phyloP scores from a whole-genome alignment of 2,888 invertebrate genomes.

The Eupithecia abbreviata region DNA sequence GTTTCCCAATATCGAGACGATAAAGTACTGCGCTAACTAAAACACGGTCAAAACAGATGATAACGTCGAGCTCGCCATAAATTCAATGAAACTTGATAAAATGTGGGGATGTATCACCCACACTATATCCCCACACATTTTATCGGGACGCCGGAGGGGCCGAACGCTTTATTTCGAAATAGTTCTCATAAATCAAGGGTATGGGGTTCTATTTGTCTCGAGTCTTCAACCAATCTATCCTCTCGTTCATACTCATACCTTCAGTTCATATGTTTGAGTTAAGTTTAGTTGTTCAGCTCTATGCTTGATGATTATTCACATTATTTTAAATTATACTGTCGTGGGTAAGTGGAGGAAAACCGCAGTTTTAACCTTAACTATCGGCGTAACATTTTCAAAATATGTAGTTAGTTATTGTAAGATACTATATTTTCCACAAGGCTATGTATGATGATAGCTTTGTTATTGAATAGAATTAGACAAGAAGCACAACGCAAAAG shows the following conservation, averaged over 20 bases:
- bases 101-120: conserved; percentile 10
- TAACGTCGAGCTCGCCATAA: neutral
- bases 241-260: conserved; percentile 16
- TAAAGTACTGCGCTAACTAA: neutral
- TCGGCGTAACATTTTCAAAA: conserved; percentile 29
- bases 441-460: neutral
- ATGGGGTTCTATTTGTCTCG: conserved; percentile 21
- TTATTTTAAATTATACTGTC: conserved; percentile 34
- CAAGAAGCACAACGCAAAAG: neutral
- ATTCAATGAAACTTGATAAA: neutral
- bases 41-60: neutral
- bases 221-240: neutral
- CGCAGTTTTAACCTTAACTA: conserved; percentile 38
- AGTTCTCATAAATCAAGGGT: conserved; percentile 22
- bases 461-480: conserved; percentile 20
- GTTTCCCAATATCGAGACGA: neutral
- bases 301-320: conserved; percentile 17
- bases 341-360: conserved; percentile 48
- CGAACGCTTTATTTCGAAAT: conserved; percentile 22
- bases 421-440: conserved; percentile 16
- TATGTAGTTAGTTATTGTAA: conserved; percentile 3
- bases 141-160: conserved; percentile 17
- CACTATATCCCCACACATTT: neutral
- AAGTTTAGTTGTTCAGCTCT: neutral
- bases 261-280: conserved; percentile 4